Conservation (phyloP, 1,140 invertebrate genomes). For the Hyles vespertilio region DNA sequence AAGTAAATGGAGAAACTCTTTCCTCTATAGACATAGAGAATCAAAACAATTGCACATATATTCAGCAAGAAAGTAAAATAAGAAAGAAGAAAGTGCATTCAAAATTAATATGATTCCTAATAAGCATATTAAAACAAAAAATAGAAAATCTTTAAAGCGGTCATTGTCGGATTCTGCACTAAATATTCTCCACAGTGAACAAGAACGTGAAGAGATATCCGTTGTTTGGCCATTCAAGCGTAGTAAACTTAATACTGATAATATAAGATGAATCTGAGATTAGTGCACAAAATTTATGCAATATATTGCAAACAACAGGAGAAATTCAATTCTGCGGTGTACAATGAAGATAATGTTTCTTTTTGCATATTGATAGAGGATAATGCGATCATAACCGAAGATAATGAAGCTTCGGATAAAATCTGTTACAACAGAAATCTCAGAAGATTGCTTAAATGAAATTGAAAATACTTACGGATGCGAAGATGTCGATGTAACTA, state of each 20-base stretch:
- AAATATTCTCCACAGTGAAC: slow-evolving; percentile 24
- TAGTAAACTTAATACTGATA: slow-evolving; percentile 30
- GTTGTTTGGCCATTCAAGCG: slow-evolving; percentile 34
- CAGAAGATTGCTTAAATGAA: slow-evolving; percentile 27
- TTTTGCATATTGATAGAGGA: slow-evolving; percentile 63
- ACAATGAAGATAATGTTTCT: slow-evolving; percentile 56
- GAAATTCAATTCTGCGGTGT: slow-evolving; percentile 59
- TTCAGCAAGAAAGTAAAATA: too few relatives aligned
- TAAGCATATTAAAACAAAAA: not conserved
- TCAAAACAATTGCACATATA: too few relatives aligned
- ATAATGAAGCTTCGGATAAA: slow-evolving; percentile 42
- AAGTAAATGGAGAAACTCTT: too few relatives aligned
- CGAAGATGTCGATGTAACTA: too few relatives aligned
- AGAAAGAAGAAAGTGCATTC: too few relatives aligned
- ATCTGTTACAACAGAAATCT: slow-evolving; percentile 43
- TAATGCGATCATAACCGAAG: slow-evolving; percentile 52
- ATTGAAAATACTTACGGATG: slow-evolving; percentile 8
- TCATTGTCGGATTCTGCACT: slow-evolving; percentile 61
- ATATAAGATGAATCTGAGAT: slow-evolving; percentile 29
- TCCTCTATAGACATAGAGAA: too few relatives aligned
- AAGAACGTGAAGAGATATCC: slow-evolving; percentile 23
- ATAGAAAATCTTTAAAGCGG: slow-evolving; percentile 39
- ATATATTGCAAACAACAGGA: slow-evolving; percentile 48
- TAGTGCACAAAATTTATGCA: slow-evolving; percentile 39
- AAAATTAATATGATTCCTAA: too few relatives aligned